Conservation (phyloP, 2,888 invertebrate species). For the Hypsopygia costalis region DNA sequence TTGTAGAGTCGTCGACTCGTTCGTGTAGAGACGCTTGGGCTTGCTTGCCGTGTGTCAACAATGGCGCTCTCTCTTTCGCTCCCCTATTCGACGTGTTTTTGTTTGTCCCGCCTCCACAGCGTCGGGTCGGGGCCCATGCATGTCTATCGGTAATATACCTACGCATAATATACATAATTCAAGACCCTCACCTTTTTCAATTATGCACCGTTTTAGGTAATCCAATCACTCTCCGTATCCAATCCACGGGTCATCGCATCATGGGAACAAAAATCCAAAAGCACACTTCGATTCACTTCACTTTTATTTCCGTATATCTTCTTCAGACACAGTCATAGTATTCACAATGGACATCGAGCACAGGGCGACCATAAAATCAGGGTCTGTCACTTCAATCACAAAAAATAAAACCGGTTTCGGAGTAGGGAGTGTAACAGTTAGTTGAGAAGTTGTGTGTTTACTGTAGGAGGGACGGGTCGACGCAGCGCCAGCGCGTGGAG, state of each 20-base stretch:
- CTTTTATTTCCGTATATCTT: conserved; percentile 38
- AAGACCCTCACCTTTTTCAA: conserved; percentile 50
- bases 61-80: conserved; percentile 64
- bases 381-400: conserved; percentile 45
- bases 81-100: conserved; percentile 58
- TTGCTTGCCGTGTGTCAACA: conserved; percentile 66
- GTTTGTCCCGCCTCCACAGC: conserved; percentile 51
- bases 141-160: conserved; percentile 30
- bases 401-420: conserved; percentile 64
- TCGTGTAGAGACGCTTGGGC: conserved; percentile 40
- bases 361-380: conserved; percentile 48
- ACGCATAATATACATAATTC: conserved; percentile 15
- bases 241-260: conserved; percentile 46
- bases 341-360: conserved; percentile 35
- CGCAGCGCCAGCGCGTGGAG: conserved; percentile 42
- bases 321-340: conserved; percentile 36
- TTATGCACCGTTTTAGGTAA: conserved; percentile 43
- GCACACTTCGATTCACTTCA: conserved; percentile 33
- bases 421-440: conserved; percentile 54
- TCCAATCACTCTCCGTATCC: conserved; percentile 49
- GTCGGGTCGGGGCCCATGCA: conserved; percentile 31
- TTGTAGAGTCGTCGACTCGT: conserved; percentile 24
- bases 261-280: conserved; percentile 27
- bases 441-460: conserved; percentile 42
- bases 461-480: conserved; percentile 18